phyloP scores from a whole-genome alignment of 2,888 invertebrate genomes.

The Calliphora vomitoria region DNA sequence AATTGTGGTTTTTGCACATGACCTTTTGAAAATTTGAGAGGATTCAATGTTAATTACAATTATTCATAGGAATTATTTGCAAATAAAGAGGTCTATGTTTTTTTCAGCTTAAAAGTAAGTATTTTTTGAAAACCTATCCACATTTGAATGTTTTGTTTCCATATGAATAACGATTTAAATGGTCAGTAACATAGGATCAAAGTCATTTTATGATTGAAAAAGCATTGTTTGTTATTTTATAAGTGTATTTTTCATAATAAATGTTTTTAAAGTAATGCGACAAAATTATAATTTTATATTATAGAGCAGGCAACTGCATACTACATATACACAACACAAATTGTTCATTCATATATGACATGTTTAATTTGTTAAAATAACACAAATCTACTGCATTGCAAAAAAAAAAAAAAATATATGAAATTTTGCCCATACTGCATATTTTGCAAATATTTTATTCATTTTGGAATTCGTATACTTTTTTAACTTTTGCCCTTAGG shows the following conservation, averaged over 20 bases:
- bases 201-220: too few relatives aligned
- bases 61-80: too few relatives aligned
- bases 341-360: conserved; percentile 62
- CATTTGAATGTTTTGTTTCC: too few relatives aligned
- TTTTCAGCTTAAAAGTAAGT: too few relatives aligned
- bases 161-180: too few relatives aligned
- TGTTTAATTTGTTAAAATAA: conserved; percentile 65
- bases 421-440: conserved; percentile 6
- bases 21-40: background rate
- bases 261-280: conserved; percentile 59
- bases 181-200: too few relatives aligned
- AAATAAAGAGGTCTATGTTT: too few relatives aligned
- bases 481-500: background rate
- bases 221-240: too few relatives aligned
- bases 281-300: conserved; percentile 64
- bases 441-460: conserved; percentile 41
- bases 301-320: conserved; percentile 1
- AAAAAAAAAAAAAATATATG: background rate
- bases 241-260: conserved; percentile 16
- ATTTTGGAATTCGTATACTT: background rate
- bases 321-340: background rate
- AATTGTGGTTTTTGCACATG: background rate
- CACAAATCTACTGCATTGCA: conserved; percentile 60
- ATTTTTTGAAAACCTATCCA: too few relatives aligned
- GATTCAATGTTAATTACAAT: background rate